Evolutionary conservation across 2,113 vertebrate genomes (phyloP), one percentile per base, ranked within the genome.

Genomic region (Emydocephalus ijimae): DNA sequence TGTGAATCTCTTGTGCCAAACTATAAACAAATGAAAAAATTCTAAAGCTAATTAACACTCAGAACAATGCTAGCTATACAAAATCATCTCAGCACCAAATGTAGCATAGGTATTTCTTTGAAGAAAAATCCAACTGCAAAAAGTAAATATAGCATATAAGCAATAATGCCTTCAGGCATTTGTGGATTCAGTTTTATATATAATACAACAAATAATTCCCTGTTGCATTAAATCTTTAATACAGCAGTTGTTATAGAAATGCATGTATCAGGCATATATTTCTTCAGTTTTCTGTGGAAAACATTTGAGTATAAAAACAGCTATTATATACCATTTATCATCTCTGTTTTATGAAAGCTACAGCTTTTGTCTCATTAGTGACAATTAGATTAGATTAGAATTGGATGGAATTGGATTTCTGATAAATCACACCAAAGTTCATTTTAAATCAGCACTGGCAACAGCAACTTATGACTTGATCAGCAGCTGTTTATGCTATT

Each of bases 331-430:
- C 1, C 0, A 0, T 56, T 81, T 45, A 81, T 7, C 52, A 43
- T 7, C 20, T 23, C 57, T 90, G 20, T 39, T 52, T 7, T n/a
- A n/a, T 39, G 55, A 94, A 94, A 3, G 43, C 20, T 86, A 85
- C 64, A 94, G 3, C 26, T 54, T 90, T 91, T 92, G 18, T 81
- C 20, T 89, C 93, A 91, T 93, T 92, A 92, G 64, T 81, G 34
- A 34, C n/a, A 92, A 91, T n/a, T 91, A 34, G 61, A 92, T 93
- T 29, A 69, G 11, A 69, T 39, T 39, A 20, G 69, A 81, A 39
- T 81, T 81, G 14, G n/a, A 81, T 81, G 69, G 69, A 18, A 81
- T 74, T 81, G 69, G n/a, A 81, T 39, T 20, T 6, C 15, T 39
- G 69, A 34, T 39, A 81, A 81, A 81, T 81, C 69, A 81, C 5